Conservation (phyloP, 2,113 vertebrate genomes). For the Campylomormyrus numenius region DNA sequence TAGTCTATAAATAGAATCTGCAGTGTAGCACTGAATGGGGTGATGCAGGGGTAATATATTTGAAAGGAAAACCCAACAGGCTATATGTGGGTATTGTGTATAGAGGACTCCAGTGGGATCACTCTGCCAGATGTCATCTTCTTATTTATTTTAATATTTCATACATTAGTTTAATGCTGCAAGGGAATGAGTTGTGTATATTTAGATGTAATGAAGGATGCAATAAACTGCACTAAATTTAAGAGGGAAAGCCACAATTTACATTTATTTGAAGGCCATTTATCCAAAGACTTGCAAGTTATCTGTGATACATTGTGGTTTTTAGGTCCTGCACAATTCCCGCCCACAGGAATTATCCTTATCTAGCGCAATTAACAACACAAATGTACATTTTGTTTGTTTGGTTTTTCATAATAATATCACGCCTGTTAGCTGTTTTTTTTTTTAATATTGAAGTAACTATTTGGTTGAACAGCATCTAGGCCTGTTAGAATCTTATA, state of each 20-base stretch:
- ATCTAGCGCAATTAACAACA: neutral
- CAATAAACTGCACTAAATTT: neutral
- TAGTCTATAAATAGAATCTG: slow-evolving; percentile 29
- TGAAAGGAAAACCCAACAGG: slow-evolving; percentile 15
- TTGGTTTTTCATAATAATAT: neutral
- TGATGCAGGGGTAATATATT: slow-evolving; percentile 15
- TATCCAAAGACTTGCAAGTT: neutral
- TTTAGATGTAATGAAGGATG: neutral
- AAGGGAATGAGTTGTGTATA: neutral
- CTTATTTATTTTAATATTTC: slow-evolving; percentile 11
- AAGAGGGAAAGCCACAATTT: neutral
- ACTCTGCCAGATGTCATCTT: neutral
- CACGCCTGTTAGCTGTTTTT: neutral
- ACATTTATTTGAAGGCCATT: neutral
- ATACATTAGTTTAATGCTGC: neutral
- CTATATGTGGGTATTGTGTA: neutral
- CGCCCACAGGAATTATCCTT: neutral
- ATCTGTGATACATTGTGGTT: neutral
- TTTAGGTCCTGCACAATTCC: neutral
- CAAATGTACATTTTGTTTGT: neutral
- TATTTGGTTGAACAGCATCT: no score
- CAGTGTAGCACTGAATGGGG: slow-evolving; percentile 4
- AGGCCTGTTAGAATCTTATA: no score
- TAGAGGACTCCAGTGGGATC: neutral
- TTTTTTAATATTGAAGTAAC: neutral